Base-by-base conservation (phyloP, 2,113 vertebrate genomes). In the Sinosuthora webbiana region DNA sequence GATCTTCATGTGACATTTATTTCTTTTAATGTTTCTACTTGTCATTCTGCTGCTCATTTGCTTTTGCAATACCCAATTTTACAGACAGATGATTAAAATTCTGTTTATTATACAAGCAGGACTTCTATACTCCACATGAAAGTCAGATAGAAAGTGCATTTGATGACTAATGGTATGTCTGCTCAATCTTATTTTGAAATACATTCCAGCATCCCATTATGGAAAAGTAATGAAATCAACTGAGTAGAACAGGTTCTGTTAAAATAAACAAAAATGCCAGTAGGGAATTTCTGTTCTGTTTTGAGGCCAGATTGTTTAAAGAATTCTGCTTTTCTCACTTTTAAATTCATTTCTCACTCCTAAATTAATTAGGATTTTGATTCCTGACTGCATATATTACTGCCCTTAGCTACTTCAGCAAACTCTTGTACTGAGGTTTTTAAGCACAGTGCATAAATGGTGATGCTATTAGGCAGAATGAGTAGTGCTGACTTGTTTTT, bases 281-380 rank as follows among this genome's bases (percentile, higher is more conserved):
- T 35, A 74, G 83, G 68, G 77, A 93, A 78, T 81, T 90, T 83
- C 52, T 71, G 41, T 64, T 60, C 55, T 83, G 31, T 91, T 91
- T 95, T 83, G 64, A 93, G 37, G 27, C 10, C 35, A 75, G 33
- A 89, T 30, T 67, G 11, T 80, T 78, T 59, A 87, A 91, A 83
- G 25, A 73, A 78, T 74, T 90, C 41, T 77, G 45, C 44, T 64
- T 10, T 76, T 80, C 57, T 85, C 23, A 27, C 39, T 84, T 90
- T 91, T 41, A 94, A 90, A 50, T 77, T 77, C 31, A 62, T 77
- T 50, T 63, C 35, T 50, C 30, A 63, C 35, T 63, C 57, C 17
- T 50, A 82, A 89, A 89, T 78, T 73, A 85, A 80, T 96, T 80
- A 82, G 37, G n/a, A 85, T 14, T 69, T 85, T 87, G 44, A 76